Evolutionary conservation across 2,797 vertebrate species (phyloP).

Genomic region (Ctenosaura bakeri): DNA sequence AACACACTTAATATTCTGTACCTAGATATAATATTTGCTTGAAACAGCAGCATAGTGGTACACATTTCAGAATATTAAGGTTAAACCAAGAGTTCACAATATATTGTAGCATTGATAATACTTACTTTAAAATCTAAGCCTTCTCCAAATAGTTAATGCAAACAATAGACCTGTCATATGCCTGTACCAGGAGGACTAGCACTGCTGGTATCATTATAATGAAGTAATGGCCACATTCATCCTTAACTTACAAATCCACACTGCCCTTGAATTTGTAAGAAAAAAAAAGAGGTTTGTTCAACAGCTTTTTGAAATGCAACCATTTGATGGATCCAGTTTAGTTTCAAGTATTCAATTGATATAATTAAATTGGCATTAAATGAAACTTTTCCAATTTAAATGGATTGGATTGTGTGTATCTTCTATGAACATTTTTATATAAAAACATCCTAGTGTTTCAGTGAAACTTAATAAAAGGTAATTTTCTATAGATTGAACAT

Average conservation of each 20-base stretch:
- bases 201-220: slow-evolving; percentile 24
- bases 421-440: neutral
- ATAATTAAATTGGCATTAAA: neutral
- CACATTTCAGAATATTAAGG: neutral
- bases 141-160: slow-evolving; percentile 22
- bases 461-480: neutral
- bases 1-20: neutral
- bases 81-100: neutral
- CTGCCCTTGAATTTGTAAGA: slow-evolving; percentile 43
- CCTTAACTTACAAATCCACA: slow-evolving; percentile 48
- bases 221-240: slow-evolving; percentile 48
- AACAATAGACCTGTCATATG: neutral
- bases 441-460: neutral
- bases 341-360: neutral
- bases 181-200: slow-evolving; percentile 39
- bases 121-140: neutral
- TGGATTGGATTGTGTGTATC: neutral
- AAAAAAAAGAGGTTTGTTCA: slow-evolving; percentile 8
- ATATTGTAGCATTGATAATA: neutral
- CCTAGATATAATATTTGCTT: neutral
- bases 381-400: neutral
- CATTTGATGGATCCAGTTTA: neutral
- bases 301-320: slow-evolving; percentile 1
- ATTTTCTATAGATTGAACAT: neutral
- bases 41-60: neutral